phyloP scores from a whole-genome alignment of 92 coral and sea anemone species.

The Plumapathes pennacea region DNA sequence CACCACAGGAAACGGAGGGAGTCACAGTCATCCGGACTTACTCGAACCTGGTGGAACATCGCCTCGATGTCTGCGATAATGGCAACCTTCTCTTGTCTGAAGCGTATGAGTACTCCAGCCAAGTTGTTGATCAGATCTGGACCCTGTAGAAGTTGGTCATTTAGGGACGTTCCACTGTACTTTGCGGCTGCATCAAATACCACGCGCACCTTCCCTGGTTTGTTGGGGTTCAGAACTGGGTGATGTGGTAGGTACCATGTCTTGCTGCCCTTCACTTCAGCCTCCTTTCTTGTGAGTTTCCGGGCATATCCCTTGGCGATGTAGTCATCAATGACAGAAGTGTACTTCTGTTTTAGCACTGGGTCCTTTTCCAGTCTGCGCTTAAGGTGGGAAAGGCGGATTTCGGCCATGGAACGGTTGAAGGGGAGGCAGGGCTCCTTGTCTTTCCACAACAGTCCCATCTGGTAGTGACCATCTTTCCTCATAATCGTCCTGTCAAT shows the following conservation, averaged over 20 bases:
- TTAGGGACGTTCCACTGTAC: constrained; percentile 22
- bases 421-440: constrained; percentile 5
- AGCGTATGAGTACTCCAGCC: constrained; percentile 31
- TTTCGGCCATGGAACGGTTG: constrained; percentile 29
- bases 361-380: constrained; percentile 20
- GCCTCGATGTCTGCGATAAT: constrained; percentile 25
- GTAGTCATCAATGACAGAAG: constrained; percentile 17
- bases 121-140: constrained; percentile 34
- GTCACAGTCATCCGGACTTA: not conserved
- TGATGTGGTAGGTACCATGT: constrained; percentile 43
- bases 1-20: constrained; percentile 7
- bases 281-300: constrained; percentile 6
- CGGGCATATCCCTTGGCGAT: constrained; percentile 14
- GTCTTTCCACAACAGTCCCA: constrained; percentile 25
- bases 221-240: constrained; percentile 31
- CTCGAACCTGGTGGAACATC: constrained; percentile 30
- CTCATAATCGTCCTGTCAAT: constrained; percentile 21
- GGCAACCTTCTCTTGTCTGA: constrained; percentile 30
- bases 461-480: constrained; percentile 28
- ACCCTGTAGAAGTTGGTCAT: constrained; percentile 28
- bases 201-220: constrained; percentile 35
- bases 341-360: constrained; percentile 4
- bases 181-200: constrained; percentile 46
- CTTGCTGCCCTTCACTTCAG: not conserved
- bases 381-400: constrained; percentile 14